Conservation (phyloP, 2,888 invertebrate species). For the Drosophila maculinotata region DNA sequence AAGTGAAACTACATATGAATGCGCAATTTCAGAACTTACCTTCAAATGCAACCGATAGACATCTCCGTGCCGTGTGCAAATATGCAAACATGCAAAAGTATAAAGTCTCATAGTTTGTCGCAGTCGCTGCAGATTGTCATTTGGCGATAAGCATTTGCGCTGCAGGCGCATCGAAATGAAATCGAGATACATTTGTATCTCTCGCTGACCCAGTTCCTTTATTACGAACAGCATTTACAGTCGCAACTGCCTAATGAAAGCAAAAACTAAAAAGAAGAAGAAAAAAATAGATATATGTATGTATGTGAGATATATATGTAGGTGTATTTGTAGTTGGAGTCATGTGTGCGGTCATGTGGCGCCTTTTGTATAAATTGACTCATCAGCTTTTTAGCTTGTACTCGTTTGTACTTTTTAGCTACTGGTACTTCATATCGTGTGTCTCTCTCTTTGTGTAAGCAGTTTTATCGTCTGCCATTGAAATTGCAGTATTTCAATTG, state of each 20-base stretch:
- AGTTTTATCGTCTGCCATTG: conserved; percentile 77
- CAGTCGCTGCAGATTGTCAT: conserved; percentile 63
- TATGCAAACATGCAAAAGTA: conserved; percentile 58
- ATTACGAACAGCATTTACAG: conserved; percentile 25
- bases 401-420: conserved; percentile 19
- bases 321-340: conserved; percentile 6
- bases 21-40: conserved; percentile 54
- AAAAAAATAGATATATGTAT: conserved; percentile 6
- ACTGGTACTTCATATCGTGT: conserved; percentile 27
- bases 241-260: conserved; percentile 58
- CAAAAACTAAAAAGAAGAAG: conserved; percentile 59
- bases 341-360: conserved; percentile 53
- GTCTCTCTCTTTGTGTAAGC: conserved; percentile 12
- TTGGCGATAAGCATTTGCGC: conserved; percentile 64
- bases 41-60: conserved; percentile 70
- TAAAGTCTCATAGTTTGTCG: conserved; percentile 38
- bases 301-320: not conserved
- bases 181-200: conserved; percentile 78
- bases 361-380: conserved; percentile 70
- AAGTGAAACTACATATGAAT: conserved; percentile 66
- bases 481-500: conserved; percentile 74
- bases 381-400: conserved; percentile 52
- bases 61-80: conserved; percentile 60
- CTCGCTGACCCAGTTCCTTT: conserved; percentile 71
- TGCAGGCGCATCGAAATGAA: conserved; percentile 67